Evolutionary conservation across 2,797 vertebrate genomes (phyloP).

Genomic region (Gymnoscopelus braueri): DNA sequence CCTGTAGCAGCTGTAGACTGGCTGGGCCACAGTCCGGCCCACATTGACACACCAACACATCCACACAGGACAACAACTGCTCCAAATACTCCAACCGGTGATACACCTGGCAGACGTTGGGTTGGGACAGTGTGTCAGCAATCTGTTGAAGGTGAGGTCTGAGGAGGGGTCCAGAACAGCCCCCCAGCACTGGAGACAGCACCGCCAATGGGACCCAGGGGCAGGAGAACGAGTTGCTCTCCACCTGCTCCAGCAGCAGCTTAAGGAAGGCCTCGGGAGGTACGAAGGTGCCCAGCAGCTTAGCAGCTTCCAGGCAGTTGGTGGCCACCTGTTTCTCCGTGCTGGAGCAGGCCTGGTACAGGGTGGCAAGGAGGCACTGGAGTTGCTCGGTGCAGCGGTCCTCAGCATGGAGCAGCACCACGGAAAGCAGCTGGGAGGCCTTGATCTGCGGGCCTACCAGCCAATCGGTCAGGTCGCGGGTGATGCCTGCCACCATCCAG

Average conservation of each 20-base stretch:
- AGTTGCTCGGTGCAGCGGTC: slow-evolving; percentile 93
- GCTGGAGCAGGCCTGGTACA: slow-evolving; percentile 85
- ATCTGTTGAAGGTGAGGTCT: slow-evolving; percentile 83
- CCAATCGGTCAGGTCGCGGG: slow-evolving; percentile 90
- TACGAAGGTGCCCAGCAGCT: slow-evolving; percentile 90
- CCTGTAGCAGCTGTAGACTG: slow-evolving; percentile 86
- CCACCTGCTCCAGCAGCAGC: slow-evolving; percentile 83
- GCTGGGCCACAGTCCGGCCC: slow-evolving; percentile 81
- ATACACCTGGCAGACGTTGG: slow-evolving; percentile 84
- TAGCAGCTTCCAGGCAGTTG: slow-evolving; percentile 84
- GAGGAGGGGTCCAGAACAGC: slow-evolving; percentile 82
- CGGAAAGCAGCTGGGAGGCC: slow-evolving; percentile 85
- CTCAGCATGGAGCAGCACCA: slow-evolving; percentile 89
- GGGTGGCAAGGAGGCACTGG: slow-evolving; percentile 84
- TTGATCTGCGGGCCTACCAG: slow-evolving; percentile 88
- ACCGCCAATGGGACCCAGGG: slow-evolving; percentile 86
- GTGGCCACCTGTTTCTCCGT: slow-evolving; percentile 82
- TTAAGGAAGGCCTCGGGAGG: slow-evolving; percentile 88
- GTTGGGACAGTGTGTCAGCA: slow-evolving; percentile 72
- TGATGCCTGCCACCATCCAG: slow-evolving; percentile 88
- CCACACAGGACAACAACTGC: slow-evolving; percentile 86
- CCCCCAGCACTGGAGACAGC: slow-evolving; percentile 83
- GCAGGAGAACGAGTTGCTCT: slow-evolving; percentile 74
- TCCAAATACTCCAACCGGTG: slow-evolving; percentile 88
- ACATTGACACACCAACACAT: slow-evolving; percentile 80